Evolutionary conservation across 2,888 invertebrate species (phyloP).

Genomic region (Apoda limacodes): DNA sequence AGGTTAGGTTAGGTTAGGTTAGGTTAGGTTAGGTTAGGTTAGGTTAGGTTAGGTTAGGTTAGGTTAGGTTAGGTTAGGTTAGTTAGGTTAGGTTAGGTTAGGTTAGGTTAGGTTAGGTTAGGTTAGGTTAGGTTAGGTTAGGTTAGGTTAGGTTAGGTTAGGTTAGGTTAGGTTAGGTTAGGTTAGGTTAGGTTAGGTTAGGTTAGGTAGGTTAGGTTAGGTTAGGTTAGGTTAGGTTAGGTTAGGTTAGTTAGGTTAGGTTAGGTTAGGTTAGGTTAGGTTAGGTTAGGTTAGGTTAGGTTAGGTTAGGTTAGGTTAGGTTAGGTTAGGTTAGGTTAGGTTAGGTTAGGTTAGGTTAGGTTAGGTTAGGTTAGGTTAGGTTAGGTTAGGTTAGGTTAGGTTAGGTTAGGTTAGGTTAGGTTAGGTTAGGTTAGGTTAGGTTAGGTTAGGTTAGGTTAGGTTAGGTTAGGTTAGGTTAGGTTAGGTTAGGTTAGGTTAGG

Average conservation of each 20-base stretch:
- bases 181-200: background rate
- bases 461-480: conserved; percentile 20
- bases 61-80: too few species aligned
- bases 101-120: too few species aligned
- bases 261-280: conserved; percentile 16
- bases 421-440: conserved; percentile 19
- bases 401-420: conserved; percentile 19
- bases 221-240: background rate
- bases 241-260: conserved; percentile 3
- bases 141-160: too few species aligned
- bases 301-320: conserved; percentile 18
- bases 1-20: too few species aligned
- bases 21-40: too few species aligned
- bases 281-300: conserved; percentile 16
- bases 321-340: conserved; percentile 19
- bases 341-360: conserved; percentile 18
- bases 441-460: conserved; percentile 19
- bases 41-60: too few species aligned
- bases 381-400: conserved; percentile 19
- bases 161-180: background rate
- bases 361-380: conserved; percentile 17
- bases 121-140: too few species aligned
- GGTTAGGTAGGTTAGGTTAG: too few species aligned
- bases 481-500: conserved; percentile 20
- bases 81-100: too few species aligned